phyloP scores from a whole-genome alignment of 2,888 invertebrate species.

The Metalampra italica region DNA sequence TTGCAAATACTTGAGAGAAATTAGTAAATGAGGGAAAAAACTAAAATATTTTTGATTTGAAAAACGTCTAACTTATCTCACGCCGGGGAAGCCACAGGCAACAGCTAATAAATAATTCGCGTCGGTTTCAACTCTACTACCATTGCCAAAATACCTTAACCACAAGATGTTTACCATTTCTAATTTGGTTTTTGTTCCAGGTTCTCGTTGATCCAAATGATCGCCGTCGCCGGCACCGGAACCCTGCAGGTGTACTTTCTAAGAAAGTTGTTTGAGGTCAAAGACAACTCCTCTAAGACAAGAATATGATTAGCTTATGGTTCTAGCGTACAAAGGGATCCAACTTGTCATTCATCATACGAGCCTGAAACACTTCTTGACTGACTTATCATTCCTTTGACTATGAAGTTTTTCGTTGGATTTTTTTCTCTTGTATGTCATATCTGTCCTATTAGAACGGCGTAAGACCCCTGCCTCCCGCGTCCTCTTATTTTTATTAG shows the following conservation, averaged over 20 bases:
- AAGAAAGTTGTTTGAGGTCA: conserved; percentile 91
- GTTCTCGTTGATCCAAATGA: conserved; percentile 93
- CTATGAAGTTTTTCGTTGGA: neutral
- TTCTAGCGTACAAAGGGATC: neutral
- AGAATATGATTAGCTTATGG: conserved; percentile 59
- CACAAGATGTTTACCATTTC: too few relatives aligned
- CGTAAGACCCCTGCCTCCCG: too few relatives aligned
- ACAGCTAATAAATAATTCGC: too few relatives aligned
- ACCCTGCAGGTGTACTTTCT: conserved; percentile 92
- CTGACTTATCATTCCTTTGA: conserved; percentile 32
- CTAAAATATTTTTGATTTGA: too few relatives aligned
- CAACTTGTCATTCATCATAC: neutral
- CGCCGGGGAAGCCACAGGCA: too few relatives aligned
- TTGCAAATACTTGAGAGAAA: too few relatives aligned
- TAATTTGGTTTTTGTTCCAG: conserved; percentile 27
- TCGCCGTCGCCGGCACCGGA: conserved; percentile 88
- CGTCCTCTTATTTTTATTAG: too few relatives aligned
- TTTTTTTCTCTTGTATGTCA: neutral
- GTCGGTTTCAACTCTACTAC: too few relatives aligned
- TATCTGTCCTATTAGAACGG: neutral
- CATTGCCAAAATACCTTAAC: too few relatives aligned
- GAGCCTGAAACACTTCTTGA: conserved; percentile 11
- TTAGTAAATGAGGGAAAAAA: too few relatives aligned
- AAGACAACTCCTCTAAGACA: conserved; percentile 79
- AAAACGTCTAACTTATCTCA: too few relatives aligned